Base-by-base conservation (phyloP, 2,888 invertebrate genomes). In the Actias luna region DNA sequence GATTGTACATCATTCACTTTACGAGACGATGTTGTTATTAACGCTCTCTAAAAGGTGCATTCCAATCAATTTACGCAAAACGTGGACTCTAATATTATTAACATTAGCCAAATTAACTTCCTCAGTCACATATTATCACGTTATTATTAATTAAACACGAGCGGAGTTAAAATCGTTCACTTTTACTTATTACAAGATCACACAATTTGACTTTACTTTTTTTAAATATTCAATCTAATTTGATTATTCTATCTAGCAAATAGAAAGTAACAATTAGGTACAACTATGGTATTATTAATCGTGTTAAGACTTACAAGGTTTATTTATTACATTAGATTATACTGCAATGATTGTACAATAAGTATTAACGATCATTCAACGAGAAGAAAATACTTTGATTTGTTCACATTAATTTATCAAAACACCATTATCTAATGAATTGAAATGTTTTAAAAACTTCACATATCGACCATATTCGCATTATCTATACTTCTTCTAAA, bases 211-310 rank as follows among this genome's bases (percentile, higher is more conserved):
- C 85, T 84, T 84, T 73, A 69, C 81, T 78, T 83, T 33, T 7
- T 50, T 82, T 77, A 72, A 81, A 84, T 89, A 89, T 82, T 84
- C 86, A 85, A 88, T 89, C 90, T 92, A 92, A 91, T 92, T 92
- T 89, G 85, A 89, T 91, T 91, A 91, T 89, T 90, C 92, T 92
- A 92, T 92, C 91, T 92, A 92, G 91, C 89, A 89, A 90, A 89
- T 90, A 92, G 89, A 92, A 91, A 88, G 85, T 91, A 92, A 92
- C 90, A 92, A 89, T 89, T 90, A 91, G 89, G 90, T 90, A 90
- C 85, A 86, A 83, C 86, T 87, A 85, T 87, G 83, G 85, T 88
- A 84, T 84, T 50, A 50, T 22, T 86, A 71, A 78, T 85, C 77
- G 77, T 81, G 77, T 82, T 79, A 80, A 82, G 80, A 84, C 79